These are phyloP conservation scores for Andrena flavipes DNA, from an alignment of 2,888 invertebrate genomes.

Conservation along the genomic window DNA sequence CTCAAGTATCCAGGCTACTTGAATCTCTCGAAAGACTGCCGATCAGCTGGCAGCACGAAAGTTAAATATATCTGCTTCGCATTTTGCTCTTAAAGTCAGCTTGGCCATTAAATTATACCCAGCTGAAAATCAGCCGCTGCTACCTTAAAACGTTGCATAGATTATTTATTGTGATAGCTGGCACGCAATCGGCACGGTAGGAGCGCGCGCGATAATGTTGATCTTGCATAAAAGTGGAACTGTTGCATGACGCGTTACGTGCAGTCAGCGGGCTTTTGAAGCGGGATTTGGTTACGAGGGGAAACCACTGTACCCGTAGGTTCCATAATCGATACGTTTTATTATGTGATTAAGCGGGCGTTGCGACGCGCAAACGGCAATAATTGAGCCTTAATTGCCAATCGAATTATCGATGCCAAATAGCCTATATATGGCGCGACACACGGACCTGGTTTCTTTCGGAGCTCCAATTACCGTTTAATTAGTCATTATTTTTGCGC, in stretches of 20 bases:
- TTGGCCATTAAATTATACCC: constrained; percentile 15
- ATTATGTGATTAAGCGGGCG: constrained; percentile 21
- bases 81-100: constrained; percentile 22
- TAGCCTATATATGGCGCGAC: background rate
- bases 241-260: background rate
- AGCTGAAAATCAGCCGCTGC: constrained; percentile 11
- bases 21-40: background rate
- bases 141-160: constrained; percentile 5
- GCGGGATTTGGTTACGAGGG: background rate
- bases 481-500: constrained; percentile 32
- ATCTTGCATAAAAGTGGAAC: constrained; percentile 1
- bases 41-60: constrained; percentile 32
- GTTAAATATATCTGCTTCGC: constrained; percentile 45
- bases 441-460: constrained; percentile 7
- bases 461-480: constrained; percentile 25
- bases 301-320: constrained; percentile 4
- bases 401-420: constrained; percentile 34
- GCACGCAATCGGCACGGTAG: background rate
- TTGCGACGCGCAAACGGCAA: constrained; percentile 6
- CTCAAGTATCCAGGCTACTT: no score
- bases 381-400: constrained; percentile 36
- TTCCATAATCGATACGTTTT: constrained; percentile 26
- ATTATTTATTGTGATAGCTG: constrained; percentile 31
- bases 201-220: background rate
- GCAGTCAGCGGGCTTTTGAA: no score